Evolutionary conservation across 2,888 invertebrate species (phyloP).

Genomic region (Amphipoea oculea): DNA sequence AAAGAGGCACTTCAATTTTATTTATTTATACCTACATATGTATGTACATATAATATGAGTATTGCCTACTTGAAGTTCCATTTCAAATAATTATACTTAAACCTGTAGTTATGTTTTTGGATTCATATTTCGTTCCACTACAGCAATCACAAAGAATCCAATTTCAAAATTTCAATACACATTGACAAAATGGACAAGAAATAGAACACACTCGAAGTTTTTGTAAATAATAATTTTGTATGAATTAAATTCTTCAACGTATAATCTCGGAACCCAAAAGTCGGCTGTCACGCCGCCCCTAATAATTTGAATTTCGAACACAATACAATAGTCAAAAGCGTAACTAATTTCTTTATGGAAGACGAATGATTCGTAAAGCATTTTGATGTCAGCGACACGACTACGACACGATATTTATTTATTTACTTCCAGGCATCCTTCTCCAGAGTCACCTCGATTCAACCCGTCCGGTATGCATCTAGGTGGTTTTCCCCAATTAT

Average conservation of each 20-base stretch:
- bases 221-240: constrained; percentile 50
- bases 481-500: too few relatives aligned
- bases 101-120: background rate
- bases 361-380: constrained; percentile 48
- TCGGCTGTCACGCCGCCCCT: constrained; percentile 70
- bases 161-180: constrained; percentile 2
- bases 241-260: constrained; percentile 57
- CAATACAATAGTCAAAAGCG: constrained; percentile 75
- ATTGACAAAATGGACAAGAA: constrained; percentile 18
- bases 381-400: constrained; percentile 69
- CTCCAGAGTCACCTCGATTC: background rate
- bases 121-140: constrained; percentile 18
- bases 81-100: background rate
- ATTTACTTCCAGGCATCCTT: too few relatives aligned
- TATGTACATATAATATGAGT: too few relatives aligned
- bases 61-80: background rate
- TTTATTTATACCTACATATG: background rate
- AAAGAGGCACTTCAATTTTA: background rate
- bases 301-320: constrained; percentile 76
- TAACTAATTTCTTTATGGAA: constrained; percentile 77
- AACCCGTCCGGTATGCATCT: too few relatives aligned
- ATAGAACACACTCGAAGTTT: constrained; percentile 37
- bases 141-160: constrained; percentile 10
- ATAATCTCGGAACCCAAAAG: constrained; percentile 60
- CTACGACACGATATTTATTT: constrained; percentile 34